phyloP scores from a whole-genome alignment of 2,888 invertebrate species.

The Liodrosophila aerea region DNA sequence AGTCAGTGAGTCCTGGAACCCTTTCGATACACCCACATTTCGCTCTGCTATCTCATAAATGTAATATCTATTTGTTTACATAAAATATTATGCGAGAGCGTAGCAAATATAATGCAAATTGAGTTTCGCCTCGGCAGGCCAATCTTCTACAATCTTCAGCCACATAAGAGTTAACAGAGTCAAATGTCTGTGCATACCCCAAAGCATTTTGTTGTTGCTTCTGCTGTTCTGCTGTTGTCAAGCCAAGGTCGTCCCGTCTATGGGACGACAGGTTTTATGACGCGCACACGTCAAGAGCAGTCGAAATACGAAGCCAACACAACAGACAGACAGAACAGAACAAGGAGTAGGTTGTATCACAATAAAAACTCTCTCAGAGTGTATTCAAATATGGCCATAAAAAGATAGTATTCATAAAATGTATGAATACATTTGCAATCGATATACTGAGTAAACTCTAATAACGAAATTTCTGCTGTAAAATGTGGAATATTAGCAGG shows the following conservation, averaged over 20 bases:
- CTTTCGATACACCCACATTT: not conserved
- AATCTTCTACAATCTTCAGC: constrained; percentile 33
- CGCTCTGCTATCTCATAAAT: constrained; percentile 20
- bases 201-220: constrained; percentile 9
- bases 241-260: constrained; percentile 51
- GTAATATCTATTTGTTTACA: constrained; percentile 50
- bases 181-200: constrained; percentile 29
- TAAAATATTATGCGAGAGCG: constrained; percentile 45
- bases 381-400: no score
- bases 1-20: no score
- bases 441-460: no score
- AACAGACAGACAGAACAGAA: not conserved
- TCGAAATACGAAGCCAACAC: not conserved
- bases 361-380: no score
- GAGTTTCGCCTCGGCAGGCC: constrained; percentile 52
- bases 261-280: constrained; percentile 63
- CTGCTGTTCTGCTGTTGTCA: constrained; percentile 24
- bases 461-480: no score
- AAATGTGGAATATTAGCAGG: no score
- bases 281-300: constrained; percentile 57
- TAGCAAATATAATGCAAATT: constrained; percentile 72
- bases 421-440: no score
- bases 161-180: constrained; percentile 26
- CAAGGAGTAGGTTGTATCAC: constrained; percentile 1
- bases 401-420: no score